A percentile compares a stretch with the other conserved stretches of the same genome.
These are phyloP conservation scores for Blennius ocellaris DNA, from an alignment of 2,113 vertebrate species.

Conservation along the genomic window DNA sequence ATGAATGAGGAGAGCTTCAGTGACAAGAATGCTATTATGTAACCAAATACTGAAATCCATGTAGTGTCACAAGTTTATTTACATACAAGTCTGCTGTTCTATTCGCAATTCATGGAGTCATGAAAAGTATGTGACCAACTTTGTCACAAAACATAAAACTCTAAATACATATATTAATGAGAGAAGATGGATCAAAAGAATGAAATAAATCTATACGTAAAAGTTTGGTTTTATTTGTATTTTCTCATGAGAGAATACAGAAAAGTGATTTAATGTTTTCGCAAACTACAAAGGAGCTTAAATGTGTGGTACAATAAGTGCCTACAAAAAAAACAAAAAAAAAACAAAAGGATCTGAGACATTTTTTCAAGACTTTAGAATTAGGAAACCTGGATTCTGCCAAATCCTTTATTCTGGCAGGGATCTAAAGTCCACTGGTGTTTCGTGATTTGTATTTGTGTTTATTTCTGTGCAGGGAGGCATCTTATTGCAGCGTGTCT, in stretches of 20 bases:
- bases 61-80: too few relatives aligned
- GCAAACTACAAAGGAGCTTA: not conserved
- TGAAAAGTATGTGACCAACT: not conserved
- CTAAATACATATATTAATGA: not conserved
- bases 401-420: slow-evolving; percentile 41
- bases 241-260: too few relatives aligned
- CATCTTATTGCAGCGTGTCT: slow-evolving; percentile 14
- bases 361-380: slow-evolving; percentile 4
- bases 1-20: too few relatives aligned
- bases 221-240: too few relatives aligned
- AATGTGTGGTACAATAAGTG: slow-evolving; percentile 1
- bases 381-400: slow-evolving; percentile 19
- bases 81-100: not conserved
- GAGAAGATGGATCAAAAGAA: not conserved
- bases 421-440: slow-evolving; percentile 5
- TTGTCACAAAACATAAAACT: not conserved
- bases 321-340: slow-evolving; percentile 1
- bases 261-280: not conserved
- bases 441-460: slow-evolving; percentile 21
- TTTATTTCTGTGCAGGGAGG: slow-evolving; percentile 10
- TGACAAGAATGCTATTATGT: too few relatives aligned
- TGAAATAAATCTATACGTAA: too few relatives aligned
- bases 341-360: not conserved
- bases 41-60: too few relatives aligned
- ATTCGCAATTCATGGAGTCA: not conserved